A percentile compares a stretch with the other conserved stretches of the same genome.
phyloP scores from a whole-genome alignment of 2,797 vertebrate species.

The Antennarius maculatus region DNA sequence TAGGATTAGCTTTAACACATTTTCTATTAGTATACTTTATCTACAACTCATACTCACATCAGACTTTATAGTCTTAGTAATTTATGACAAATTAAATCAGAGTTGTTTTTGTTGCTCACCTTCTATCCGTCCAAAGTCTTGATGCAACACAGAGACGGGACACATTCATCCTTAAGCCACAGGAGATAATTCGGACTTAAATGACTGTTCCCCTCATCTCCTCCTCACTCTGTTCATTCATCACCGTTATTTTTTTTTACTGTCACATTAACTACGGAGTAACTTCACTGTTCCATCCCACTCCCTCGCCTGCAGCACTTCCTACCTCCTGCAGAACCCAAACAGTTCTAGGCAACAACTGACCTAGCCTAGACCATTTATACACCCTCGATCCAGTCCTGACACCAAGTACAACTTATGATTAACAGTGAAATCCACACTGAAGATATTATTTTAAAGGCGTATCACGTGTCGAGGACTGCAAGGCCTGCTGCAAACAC shows the following conservation, averaged over 20 bases:
- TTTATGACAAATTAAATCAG: background rate
- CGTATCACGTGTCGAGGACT: slow-evolving; percentile 31
- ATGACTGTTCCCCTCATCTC: slow-evolving; percentile 8
- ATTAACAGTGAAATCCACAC: slow-evolving; percentile 55
- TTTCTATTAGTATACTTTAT: no score
- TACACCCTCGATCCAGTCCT: slow-evolving; percentile 18
- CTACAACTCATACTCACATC: no score
- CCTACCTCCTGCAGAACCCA: slow-evolving; percentile 28
- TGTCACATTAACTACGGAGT: slow-evolving; percentile 41
- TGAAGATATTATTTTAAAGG: slow-evolving; percentile 39
- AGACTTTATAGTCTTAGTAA: background rate
- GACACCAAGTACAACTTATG: slow-evolving; percentile 38
- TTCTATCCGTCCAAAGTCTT: background rate
- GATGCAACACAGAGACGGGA: background rate
- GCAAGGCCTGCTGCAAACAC: slow-evolving; percentile 17
- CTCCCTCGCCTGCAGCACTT: slow-evolving; percentile 55
- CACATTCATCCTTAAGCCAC: slow-evolving; percentile 8
- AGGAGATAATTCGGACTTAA: slow-evolving; percentile 34
- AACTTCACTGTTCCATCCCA: slow-evolving; percentile 25
- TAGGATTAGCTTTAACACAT: no score
- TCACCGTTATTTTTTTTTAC: slow-evolving; percentile 27
- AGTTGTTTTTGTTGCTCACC: background rate
- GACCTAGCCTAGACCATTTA: slow-evolving; percentile 35
- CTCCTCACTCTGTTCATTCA: slow-evolving; percentile 21
- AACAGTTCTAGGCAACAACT: slow-evolving; percentile 17